These are phyloP conservation scores for Mesocricetus auratus DNA, from an alignment of 2,113 vertebrate genomes.

Conservation along the genomic window DNA sequence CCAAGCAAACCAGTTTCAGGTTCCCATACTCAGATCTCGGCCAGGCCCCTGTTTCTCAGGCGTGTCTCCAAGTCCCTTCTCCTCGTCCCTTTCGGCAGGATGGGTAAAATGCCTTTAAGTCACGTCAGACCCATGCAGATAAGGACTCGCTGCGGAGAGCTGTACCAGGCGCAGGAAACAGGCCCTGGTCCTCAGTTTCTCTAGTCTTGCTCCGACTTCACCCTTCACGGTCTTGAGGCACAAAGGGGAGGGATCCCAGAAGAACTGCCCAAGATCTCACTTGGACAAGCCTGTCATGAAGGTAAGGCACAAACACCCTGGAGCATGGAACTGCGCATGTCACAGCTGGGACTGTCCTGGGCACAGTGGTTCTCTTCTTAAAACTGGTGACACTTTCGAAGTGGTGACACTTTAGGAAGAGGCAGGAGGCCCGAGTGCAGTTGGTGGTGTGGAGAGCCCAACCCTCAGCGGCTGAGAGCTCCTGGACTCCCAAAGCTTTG, in stretches of 20 bases:
- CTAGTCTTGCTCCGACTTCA: background rate
- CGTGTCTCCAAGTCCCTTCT: background rate
- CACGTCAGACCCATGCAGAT: background rate
- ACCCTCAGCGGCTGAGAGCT: background rate
- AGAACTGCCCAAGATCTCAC: background rate
- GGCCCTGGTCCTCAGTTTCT: background rate
- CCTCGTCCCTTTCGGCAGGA: background rate
- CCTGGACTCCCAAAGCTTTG: background rate
- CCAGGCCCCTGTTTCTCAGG: background rate
- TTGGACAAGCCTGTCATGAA: background rate
- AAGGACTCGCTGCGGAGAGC: background rate
- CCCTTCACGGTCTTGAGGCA: background rate
- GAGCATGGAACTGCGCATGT: background rate
- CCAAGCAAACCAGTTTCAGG: background rate
- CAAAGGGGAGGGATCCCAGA: background rate
- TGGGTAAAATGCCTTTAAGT: background rate
- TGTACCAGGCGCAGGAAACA: background rate
- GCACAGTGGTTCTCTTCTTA: background rate
- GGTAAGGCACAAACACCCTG: background rate
- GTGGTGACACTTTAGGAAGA: background rate
- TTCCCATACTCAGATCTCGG: background rate
- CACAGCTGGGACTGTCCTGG: background rate
- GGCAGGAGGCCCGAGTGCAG: no score
- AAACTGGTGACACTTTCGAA: background rate
- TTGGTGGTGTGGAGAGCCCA: background rate